Conservation (phyloP, 2,113 vertebrate genomes). For the Galeopterus variegatus region DNA sequence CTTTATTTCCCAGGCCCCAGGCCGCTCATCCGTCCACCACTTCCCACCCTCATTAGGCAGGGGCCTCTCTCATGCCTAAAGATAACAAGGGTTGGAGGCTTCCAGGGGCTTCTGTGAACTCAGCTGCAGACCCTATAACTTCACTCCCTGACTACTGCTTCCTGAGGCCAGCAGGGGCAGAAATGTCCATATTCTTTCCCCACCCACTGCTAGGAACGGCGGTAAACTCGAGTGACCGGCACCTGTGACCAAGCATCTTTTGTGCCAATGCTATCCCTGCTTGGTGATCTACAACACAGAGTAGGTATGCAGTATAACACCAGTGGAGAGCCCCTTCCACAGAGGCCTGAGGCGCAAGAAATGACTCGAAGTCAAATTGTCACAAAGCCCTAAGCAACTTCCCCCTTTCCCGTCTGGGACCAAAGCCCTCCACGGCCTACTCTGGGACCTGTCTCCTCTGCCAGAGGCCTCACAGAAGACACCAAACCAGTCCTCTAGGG, state of each 20-base stretch:
- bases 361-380: fast-evolving
- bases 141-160: background rate
- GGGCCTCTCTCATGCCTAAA: background rate
- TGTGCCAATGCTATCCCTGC: fast-evolving
- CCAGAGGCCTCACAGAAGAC: background rate
- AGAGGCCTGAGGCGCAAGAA: background rate
- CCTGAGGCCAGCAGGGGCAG: background rate
- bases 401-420: background rate
- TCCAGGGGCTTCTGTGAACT: background rate
- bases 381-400: background rate
- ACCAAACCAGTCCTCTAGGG: background rate
- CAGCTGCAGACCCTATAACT: background rate
- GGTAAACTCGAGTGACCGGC: background rate
- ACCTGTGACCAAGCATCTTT: background rate
- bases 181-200: background rate
- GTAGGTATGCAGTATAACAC: background rate
- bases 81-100: background rate
- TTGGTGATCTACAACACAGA: background rate
- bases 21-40: background rate
- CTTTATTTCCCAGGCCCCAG: background rate
- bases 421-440: background rate
- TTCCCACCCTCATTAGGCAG: background rate
- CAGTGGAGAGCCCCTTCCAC: background rate
- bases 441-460: background rate
- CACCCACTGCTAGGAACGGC: background rate